These are phyloP conservation scores for Gambelia wislizenii DNA, from an alignment of 2,797 vertebrate genomes.

Conservation along the genomic window DNA sequence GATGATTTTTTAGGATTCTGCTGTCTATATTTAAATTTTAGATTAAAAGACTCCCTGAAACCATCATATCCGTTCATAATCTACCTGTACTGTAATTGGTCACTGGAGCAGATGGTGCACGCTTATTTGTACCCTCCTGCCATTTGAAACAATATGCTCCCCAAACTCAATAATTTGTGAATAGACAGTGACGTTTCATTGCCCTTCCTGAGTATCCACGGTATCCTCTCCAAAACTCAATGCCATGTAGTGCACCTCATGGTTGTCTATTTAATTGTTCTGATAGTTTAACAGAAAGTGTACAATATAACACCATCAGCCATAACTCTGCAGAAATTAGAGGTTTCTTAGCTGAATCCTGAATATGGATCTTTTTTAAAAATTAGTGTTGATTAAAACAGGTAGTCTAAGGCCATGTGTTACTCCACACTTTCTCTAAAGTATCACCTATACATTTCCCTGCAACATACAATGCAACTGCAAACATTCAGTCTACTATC, in stretches of 20 bases:
- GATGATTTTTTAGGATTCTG: neutral
- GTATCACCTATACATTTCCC: neutral
- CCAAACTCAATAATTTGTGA: too few species aligned
- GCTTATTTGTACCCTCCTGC: neutral
- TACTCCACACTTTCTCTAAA: neutral
- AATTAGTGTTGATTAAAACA: neutral
- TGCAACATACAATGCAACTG: neutral
- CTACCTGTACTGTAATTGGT: neutral
- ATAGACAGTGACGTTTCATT: constrained; percentile 24
- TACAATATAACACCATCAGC: neutral
- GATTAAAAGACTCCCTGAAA: neutral
- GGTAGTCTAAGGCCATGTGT: neutral
- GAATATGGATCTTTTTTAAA: neutral
- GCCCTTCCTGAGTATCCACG: neutral
- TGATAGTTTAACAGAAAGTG: neutral
- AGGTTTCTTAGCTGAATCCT: neutral
- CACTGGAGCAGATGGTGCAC: neutral
- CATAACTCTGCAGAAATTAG: neutral
- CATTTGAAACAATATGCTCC: neutral
- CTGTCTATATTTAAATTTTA: neutral
- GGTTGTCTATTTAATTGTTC: neutral
- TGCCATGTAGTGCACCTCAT: constrained; percentile 24
- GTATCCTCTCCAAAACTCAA: neutral
- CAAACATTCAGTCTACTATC: neutral
- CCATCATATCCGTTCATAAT: neutral